phyloP scores from a whole-genome alignment of 2,888 invertebrate species.

The Melipona bicolor region DNA sequence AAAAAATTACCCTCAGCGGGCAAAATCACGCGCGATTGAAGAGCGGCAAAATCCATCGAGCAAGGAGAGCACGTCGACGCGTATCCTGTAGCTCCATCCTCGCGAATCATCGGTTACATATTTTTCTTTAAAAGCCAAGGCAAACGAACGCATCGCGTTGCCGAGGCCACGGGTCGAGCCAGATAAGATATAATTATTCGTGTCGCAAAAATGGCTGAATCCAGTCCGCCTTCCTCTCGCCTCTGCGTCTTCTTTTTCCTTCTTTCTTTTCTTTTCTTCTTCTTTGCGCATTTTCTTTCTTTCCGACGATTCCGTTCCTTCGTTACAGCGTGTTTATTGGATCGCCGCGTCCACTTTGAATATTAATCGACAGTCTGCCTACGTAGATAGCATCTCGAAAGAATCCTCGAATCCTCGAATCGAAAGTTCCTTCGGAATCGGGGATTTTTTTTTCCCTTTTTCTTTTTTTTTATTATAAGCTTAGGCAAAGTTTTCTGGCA shows the following conservation, averaged over 20 bases:
- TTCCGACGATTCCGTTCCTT: not conserved
- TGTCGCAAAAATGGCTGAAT: slow-evolving; percentile 66
- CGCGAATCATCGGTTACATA: slow-evolving; percentile 45
- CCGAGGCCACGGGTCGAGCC: slow-evolving; percentile 67
- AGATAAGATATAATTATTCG: slow-evolving; percentile 72
- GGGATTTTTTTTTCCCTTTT: not conserved
- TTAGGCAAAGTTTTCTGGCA: not conserved
- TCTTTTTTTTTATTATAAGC: no score
- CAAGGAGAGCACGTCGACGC: slow-evolving; percentile 13
- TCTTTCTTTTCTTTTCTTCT: not conserved
- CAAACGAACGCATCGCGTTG: slow-evolving; percentile 55
- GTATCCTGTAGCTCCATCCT: slow-evolving; percentile 63
- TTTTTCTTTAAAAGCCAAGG: slow-evolving; percentile 60
- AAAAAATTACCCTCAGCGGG: not conserved
- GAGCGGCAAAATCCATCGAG: not conserved
- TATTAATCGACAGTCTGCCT: not conserved
- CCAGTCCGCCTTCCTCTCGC: slow-evolving; percentile 37
- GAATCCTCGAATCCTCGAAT: not conserved
- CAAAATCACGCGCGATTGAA: not conserved
- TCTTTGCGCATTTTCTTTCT: not conserved
- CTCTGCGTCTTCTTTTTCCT: slow-evolving; percentile 12
- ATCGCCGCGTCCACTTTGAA: not conserved
- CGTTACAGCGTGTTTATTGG: not conserved
- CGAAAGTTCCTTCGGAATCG: not conserved
- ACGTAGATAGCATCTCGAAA: not conserved